A percentile compares a stretch with the other conserved stretches of the same genome.
phyloP scores from a whole-genome alignment of 2,888 invertebrate species.

The Lucinisca nassula region DNA sequence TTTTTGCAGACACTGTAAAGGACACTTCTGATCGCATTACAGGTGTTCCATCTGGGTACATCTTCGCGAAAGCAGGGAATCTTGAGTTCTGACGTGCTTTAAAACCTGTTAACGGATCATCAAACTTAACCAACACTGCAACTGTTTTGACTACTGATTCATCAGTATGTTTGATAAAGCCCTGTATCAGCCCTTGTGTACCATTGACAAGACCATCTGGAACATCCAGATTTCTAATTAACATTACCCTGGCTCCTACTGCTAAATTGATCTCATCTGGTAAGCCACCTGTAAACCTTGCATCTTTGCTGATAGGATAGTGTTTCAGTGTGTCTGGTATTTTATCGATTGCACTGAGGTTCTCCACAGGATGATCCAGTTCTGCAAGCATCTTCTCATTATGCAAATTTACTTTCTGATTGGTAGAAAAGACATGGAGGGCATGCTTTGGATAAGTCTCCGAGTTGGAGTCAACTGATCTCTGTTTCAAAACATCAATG shows the following conservation, averaged over 20 bases:
- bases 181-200: background rate
- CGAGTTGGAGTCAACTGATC: background rate
- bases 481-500: background rate
- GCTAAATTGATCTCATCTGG: background rate
- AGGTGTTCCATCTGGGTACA: background rate
- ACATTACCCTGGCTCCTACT: background rate
- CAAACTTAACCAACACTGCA: conserved; percentile 3
- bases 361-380: background rate
- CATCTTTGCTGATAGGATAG: background rate
- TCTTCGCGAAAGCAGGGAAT: background rate
- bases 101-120: background rate
- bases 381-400: conserved; percentile 17
- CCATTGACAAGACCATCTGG: background rate
- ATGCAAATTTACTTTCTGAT: conserved; percentile 32
- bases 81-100: background rate
- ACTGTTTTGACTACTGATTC: background rate
- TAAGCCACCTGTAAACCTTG: conserved; percentile 32
- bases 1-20: background rate
- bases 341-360: conserved; percentile 37
- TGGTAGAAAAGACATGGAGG: conserved; percentile 51
- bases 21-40: background rate
- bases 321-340: conserved; percentile 27
- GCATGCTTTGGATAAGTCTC: background rate
- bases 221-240: background rate
- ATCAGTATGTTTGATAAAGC: background rate